phyloP scores from a whole-genome alignment of 1,140 invertebrate species.

The Lerema accius region DNA sequence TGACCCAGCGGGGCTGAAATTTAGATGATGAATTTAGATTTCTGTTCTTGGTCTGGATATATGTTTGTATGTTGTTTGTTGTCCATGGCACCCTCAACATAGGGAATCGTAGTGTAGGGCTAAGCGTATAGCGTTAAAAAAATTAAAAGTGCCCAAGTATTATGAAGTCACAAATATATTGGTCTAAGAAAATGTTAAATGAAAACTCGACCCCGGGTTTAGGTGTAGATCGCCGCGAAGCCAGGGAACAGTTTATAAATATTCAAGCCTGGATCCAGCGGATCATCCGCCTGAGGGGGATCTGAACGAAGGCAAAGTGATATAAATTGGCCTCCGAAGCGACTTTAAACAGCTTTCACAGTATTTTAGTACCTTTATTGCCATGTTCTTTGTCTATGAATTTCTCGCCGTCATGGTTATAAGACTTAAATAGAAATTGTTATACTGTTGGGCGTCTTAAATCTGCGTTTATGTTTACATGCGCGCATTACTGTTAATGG shows the following conservation, averaged over 20 bases:
- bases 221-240: neutral
- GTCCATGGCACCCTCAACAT: no score
- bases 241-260: neutral
- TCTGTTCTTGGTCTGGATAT: no score
- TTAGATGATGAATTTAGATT: no score
- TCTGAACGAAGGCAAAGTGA: slow-evolving; percentile 11
- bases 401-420: slow-evolving; percentile 1
- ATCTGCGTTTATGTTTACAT: neutral
- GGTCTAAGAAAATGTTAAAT: neutral
- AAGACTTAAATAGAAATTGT: neutral
- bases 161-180: neutral
- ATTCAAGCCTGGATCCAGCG: slow-evolving; percentile 2
- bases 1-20: no score
- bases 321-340: slow-evolving; percentile 26
- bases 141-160: no score
- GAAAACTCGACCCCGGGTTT: neutral
- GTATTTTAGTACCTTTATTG: slow-evolving; percentile 1
- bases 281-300: slow-evolving; percentile 1
- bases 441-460: neutral
- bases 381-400: neutral
- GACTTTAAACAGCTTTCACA: slow-evolving; percentile 6
- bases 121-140: no score
- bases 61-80: no score
- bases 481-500: neutral
- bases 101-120: no score